phyloP scores from a whole-genome alignment of 37 sponge, comb jelly and placozoan species.

The Halichondria panicea region DNA sequence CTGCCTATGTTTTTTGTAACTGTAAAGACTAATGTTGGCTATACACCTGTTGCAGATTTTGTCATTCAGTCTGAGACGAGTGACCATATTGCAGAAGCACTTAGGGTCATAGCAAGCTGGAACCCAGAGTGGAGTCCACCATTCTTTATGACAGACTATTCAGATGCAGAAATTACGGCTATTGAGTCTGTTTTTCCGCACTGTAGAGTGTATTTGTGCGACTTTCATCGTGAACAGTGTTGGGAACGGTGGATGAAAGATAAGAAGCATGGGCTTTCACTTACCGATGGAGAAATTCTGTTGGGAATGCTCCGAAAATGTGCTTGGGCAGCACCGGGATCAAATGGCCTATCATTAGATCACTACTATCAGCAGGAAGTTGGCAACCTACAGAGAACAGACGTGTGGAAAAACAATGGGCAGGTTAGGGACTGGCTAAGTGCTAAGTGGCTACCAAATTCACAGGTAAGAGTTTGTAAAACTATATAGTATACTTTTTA shows the following conservation, averaged over 20 bases:
- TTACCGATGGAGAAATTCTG: constrained; percentile 4
- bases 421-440: constrained; percentile 7
- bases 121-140: constrained; percentile 30
- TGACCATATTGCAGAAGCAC: constrained; percentile 17
- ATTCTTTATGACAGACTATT: constrained; percentile 35
- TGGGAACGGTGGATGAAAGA: constrained; percentile 46
- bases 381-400: not conserved
- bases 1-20: constrained; percentile 24
- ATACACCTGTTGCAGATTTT: constrained; percentile 32
- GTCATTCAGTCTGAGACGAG: constrained; percentile 13
- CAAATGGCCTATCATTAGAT: not conserved
- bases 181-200: not conserved
- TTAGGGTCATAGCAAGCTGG: constrained; percentile 1
- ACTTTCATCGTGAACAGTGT: constrained; percentile 41
- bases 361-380: not conserved
- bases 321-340: constrained; percentile 9
- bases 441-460: not conserved
- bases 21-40: constrained; percentile 39
- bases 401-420: not conserved
- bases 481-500: not conserved
- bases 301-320: constrained; percentile 5
- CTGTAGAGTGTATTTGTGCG: constrained; percentile 24
- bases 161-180: constrained; percentile 13
- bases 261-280: constrained; percentile 16
- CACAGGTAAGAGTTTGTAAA: not conserved